These are phyloP conservation scores for Pterostichus madidus DNA, from an alignment of 2,888 invertebrate genomes.

Conservation along the genomic window DNA sequence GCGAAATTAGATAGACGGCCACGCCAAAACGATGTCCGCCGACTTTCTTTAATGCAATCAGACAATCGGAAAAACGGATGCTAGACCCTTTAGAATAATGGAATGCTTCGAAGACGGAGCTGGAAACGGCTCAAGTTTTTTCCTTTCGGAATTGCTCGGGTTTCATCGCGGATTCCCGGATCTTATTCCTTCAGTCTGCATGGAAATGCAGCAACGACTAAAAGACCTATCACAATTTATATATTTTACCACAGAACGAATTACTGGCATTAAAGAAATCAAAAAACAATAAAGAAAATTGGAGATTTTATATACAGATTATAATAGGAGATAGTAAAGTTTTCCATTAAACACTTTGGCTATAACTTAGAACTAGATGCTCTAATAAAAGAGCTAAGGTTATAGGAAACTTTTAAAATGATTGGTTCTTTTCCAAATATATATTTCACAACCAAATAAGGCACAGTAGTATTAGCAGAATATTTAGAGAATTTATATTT, in stretches of 20 bases:
- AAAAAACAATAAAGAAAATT: neutral
- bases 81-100: slow-evolving; percentile 64
- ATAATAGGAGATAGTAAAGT: too few species aligned
- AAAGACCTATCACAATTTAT: neutral
- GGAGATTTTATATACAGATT: neutral
- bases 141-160: slow-evolving; percentile 20
- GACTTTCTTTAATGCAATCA: slow-evolving; percentile 66
- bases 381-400: too few species aligned
- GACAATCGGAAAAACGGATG: slow-evolving; percentile 66
- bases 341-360: too few species aligned
- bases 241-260: neutral
- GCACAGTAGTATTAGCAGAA: too few species aligned
- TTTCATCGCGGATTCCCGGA: slow-evolving; percentile 35
- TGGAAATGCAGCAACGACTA: slow-evolving; percentile 11
- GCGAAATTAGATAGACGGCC: slow-evolving; percentile 64
- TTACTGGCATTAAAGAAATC: neutral
- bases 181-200: slow-evolving; percentile 10
- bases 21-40: slow-evolving; percentile 66
- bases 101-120: slow-evolving; percentile 46
- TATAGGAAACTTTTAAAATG: too few species aligned
- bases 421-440: too few species aligned
- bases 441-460: too few species aligned
- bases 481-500: too few species aligned
- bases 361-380: too few species aligned
- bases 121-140: slow-evolving; percentile 42